phyloP scores from a whole-genome alignment of 92 coral and sea anemone genomes.

The Phenganax stokvisi region DNA sequence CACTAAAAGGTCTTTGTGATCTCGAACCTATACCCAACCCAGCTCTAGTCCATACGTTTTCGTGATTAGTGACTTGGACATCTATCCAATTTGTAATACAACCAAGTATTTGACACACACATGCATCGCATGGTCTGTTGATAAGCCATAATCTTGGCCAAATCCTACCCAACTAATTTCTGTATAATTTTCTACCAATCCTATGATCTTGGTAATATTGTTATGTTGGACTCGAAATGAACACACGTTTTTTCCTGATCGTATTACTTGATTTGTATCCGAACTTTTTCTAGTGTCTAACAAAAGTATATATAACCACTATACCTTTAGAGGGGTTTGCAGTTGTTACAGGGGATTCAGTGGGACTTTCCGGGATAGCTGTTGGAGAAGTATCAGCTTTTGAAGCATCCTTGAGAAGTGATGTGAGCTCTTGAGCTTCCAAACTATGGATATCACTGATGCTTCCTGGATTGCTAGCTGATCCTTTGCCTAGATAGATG shows the following conservation, averaged over 20 bases:
- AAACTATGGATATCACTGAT: constrained; percentile 21
- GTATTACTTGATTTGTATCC: neutral
- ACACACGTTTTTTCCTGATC: neutral
- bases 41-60: neutral
- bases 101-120: too few species aligned
- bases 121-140: too few species aligned
- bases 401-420: constrained; percentile 32
- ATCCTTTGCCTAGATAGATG: constrained; percentile 5
- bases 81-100: too few species aligned
- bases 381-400: constrained; percentile 18
- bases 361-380: neutral
- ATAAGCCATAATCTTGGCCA: too few species aligned
- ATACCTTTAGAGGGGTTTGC: neutral
- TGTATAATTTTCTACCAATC: too few species aligned
- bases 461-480: constrained; percentile 24
- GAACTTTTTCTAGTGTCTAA: too few species aligned
- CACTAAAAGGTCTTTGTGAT: too few species aligned
- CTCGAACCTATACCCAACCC: too few species aligned
- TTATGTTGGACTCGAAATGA: too few species aligned
- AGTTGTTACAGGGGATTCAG: constrained; percentile 2
- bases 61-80: neutral
- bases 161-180: too few species aligned
- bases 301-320: too few species aligned
- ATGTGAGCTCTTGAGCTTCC: constrained; percentile 28
- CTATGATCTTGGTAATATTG: too few species aligned